Evolutionary conservation across 2,888 invertebrate genomes (phyloP).

Genomic region (Oscheius sp.): DNA sequence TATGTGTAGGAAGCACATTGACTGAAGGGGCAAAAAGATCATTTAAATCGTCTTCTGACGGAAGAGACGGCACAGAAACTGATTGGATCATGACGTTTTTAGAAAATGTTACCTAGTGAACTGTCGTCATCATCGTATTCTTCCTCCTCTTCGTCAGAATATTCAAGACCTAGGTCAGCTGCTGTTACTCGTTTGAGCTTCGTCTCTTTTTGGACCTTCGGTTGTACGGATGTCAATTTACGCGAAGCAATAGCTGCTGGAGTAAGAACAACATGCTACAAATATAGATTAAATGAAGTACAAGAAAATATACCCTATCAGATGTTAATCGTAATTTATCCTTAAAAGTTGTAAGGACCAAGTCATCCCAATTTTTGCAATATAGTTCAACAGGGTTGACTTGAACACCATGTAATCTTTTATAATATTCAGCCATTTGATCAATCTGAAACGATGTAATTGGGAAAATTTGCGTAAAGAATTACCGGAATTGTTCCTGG

Average conservation of each 20-base stretch:
- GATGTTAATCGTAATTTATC: slow-evolving; percentile 3
- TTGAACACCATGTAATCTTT: slow-evolving; percentile 13
- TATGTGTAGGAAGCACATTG: not conserved
- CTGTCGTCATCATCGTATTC: not conserved
- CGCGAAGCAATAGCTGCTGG: not conserved
- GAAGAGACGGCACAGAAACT: not conserved
- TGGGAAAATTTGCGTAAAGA: no score
- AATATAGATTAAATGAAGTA: not conserved
- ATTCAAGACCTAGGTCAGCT: slow-evolving; percentile 3
- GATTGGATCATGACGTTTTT: not conserved
- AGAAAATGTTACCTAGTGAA: not conserved
- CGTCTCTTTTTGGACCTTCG: not conserved
- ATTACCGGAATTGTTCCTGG: slow-evolving; percentile 17
- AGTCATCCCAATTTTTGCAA: slow-evolving; percentile 27
- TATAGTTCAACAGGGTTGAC: slow-evolving; percentile 19
- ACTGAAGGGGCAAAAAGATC: no score
- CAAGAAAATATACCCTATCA: not conserved
- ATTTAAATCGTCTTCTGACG: no score
- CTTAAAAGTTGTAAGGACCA: slow-evolving; percentile 19
- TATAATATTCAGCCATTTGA: slow-evolving; percentile 19
- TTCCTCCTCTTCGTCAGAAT: slow-evolving; percentile 14
- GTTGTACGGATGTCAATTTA: not conserved
- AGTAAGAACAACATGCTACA: slow-evolving; percentile 7
- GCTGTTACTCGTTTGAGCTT: slow-evolving; percentile 23
- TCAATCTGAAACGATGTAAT: slow-evolving; percentile 4